A percentile compares a stretch with the other conserved stretches of the same genome.
Evolutionary conservation across 2,113 vertebrate species (phyloP).

Genomic region (Phalacrocorax carbo): DNA sequence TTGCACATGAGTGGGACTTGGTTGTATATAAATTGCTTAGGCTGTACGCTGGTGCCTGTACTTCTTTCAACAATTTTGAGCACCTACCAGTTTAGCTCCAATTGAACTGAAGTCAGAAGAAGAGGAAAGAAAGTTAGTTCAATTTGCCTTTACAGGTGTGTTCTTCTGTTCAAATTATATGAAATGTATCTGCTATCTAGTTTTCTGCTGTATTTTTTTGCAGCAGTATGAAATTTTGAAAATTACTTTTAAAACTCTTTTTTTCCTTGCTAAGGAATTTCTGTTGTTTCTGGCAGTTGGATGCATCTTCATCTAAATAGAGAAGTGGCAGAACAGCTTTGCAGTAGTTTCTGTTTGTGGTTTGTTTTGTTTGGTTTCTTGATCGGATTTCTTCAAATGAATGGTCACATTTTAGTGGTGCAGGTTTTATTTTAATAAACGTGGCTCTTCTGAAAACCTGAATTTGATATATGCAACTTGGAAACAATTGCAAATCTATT

Average conservation of each 20-base stretch:
- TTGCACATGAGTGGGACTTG: neutral
- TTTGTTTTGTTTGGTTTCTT: neutral
- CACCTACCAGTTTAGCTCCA: neutral
- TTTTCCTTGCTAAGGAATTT: neutral
- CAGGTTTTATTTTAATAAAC: neutral
- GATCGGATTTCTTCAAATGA: neutral
- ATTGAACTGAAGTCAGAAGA: neutral
- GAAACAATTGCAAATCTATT: neutral
- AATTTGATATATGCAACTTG: neutral
- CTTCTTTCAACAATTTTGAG: neutral
- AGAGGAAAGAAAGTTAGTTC: neutral
- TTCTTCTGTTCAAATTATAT: neutral
- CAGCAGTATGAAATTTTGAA: neutral
- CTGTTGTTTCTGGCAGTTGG: neutral
- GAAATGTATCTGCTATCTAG: neutral
- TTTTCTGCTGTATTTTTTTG: neutral
- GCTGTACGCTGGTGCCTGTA: rapidly evolving
- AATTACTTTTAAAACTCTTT: neutral
- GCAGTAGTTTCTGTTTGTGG: neutral
- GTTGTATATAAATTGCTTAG: neutral
- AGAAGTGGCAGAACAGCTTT: neutral
- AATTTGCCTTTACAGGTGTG: neutral
- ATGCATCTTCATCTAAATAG: neutral
- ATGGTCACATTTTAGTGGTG: neutral
- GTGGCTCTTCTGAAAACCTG: neutral